Base-by-base conservation (phyloP, 2,113 vertebrate genomes). In the Delphinus delphis region DNA sequence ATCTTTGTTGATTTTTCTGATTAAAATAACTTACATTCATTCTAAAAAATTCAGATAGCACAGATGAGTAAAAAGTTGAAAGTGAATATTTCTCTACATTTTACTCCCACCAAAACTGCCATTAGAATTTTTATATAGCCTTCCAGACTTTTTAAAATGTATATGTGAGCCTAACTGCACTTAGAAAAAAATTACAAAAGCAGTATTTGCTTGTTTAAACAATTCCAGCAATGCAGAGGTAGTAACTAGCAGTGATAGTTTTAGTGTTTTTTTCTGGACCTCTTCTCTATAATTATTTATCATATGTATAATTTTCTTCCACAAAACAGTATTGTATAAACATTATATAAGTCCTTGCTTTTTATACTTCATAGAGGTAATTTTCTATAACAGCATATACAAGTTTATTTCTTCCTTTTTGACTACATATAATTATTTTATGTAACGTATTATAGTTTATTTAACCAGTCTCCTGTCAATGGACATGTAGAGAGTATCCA, bases 11-110 rank as follows among this genome's bases (percentile, higher is more conserved):
- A 58, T 93, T 88, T 88, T 96, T 86, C 31, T 97, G 65, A 25
- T 94, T 95, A 71, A 92, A 92, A 28, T 80, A 89, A 95, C 20
- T 87, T 44, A 70, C 44, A 55, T 83, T 88, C 17, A 79, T 65
- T 90, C 84, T 73, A 55, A 71, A 90, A 93, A 25, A 88, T 79
- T 47, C 44, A 65, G 14, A 50, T 21, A 96, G 31, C 36, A 76
- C 36, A 38, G 41, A 36, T 82, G 11, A 93, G 8, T 77, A n/a
- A 6, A 89, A 80, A n/a, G 21, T 87, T 81, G 21, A 88, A 88
- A 85, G 33, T 93, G 62, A 84, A 41, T 26, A 91, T 79, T 93
- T 95, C 3, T 5, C 50, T 79, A 68, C 15, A 67, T 76, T 88
- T 94, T 65, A 44, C 11, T 26, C 41, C 26, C 10, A 9, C 23